Evolutionary conservation across 2,888 invertebrate species (phyloP), one percentile per base, ranked within the genome.

Genomic region (Thymelicus sylvestris): DNA sequence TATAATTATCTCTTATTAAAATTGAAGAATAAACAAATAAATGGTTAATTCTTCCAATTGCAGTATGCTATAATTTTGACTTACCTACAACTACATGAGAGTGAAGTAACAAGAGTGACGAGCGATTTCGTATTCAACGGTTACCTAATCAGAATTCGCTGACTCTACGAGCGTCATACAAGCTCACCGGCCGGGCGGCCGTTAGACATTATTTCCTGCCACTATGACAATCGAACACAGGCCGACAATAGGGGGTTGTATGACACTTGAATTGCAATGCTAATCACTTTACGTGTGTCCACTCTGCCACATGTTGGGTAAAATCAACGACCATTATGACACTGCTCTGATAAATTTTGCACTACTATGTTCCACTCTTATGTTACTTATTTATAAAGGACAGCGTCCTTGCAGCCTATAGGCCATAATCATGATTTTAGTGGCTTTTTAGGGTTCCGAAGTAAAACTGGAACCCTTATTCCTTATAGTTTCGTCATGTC

Each of bases 101-200:
- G 41, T 52, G 61, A 62, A 24, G 41, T 38, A 44, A 61, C 15
- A 19, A 39, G 61, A 62, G 24, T 44, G n/a, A 62, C 41, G 52
- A 52, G 41, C 52, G 41, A 62, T 71, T 73, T 72, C 67, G 62
- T 73, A 72, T 74, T 70, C 72, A 70, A 70, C 67, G 63, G 61
- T 67, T 74, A 19, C 19, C 19, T 19, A 71, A 73, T 74, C 70
- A 67, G 62, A 74, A 74, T 73, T 74, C 73, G 70, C 59, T 52
- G 52, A 44, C 52, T 19, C 55, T 60, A 72, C 72, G 59, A 67
- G 57, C 66, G 65, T 70, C 66, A 65, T 67, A 72, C 67, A 62
- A 65, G 67, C 61, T 24, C 63, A 57, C 63, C 63, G 68, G 57
- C 57, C 68, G 68, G 48, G 57, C 63, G 68, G 57, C 57, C 68